Conservation (phyloP, 2,113 vertebrate species). For the Tachuris rubrigastra region DNA sequence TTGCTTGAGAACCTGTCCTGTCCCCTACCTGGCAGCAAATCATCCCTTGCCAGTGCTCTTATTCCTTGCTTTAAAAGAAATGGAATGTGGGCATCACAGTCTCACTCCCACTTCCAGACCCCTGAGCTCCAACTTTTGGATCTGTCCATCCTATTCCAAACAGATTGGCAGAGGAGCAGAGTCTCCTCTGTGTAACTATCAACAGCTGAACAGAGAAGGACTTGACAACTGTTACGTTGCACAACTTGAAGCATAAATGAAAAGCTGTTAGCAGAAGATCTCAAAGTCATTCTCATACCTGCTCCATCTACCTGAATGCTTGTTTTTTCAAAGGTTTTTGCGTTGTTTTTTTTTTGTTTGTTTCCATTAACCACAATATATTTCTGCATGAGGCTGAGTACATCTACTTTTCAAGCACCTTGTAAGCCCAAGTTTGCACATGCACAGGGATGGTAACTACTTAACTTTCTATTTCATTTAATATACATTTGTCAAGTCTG, state of each 20-base stretch:
- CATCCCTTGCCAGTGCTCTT: neutral
- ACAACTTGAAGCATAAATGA: neutral
- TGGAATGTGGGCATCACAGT: neutral
- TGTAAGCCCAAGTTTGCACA: neutral
- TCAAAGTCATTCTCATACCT: neutral
- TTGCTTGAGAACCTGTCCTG: neutral
- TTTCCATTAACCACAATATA: neutral
- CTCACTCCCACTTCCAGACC: accelerated
- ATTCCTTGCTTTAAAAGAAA: neutral
- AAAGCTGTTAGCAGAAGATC: neutral
- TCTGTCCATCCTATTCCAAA: neutral
- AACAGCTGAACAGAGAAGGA: neutral
- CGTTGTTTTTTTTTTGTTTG: neutral
- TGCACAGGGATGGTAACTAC: neutral
- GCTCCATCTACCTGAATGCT: neutral
- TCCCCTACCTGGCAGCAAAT: neutral
- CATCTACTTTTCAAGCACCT: neutral
- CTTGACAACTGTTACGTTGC: neutral
- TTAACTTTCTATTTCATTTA: neutral
- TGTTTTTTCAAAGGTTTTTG: neutral
- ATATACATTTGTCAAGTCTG: neutral
- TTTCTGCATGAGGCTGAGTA: neutral
- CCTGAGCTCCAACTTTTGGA: neutral
- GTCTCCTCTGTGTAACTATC: neutral
- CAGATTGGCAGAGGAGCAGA: neutral